Evolutionary conservation across 2,797 vertebrate species (phyloP), one percentile per base, ranked within the genome.

Genomic region (Lepilemur ruficaudatus): DNA sequence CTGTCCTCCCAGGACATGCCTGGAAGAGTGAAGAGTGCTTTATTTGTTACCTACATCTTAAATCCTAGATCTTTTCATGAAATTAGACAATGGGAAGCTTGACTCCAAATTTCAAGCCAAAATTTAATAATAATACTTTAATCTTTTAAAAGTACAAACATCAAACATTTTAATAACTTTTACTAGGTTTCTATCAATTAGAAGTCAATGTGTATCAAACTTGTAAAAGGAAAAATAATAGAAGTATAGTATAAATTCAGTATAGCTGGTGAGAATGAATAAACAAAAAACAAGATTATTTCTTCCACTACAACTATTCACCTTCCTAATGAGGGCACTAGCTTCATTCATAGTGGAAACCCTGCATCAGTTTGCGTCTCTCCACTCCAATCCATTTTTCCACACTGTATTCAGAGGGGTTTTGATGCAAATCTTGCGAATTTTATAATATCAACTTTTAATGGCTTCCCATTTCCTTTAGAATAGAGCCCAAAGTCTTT

Each of bases 121-220:
- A 59, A 80, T 83, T 85, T 25, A 52, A 30, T 28, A 80, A 52
- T 82, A 88, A n/a, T 41, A 72, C 67, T 83, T 88, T 41, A 79
- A 35, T 48, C 35, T 65, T 41, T 76, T 87, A n/a, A 65, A 93
- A 28, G 1, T 25, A 70, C 48, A 61, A 94, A 75, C 3, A 76
- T 35, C 3, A 73, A 80, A n/a, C 13, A 83, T 35, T 79, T 86
- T 5, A 70, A 2, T 73, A 63, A 35, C 25, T 75, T 83, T 88
- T 69, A 65, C 35, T 72, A 55, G 32, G 7, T 73, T 87, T 32
- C 2, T 52, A 30, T 38, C 30, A 86, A 57, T 17, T 96, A 85
- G 14, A 85, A 87, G 89, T 11, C 7, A 65, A 48, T 91, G 15
- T 1, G 0, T 67, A 78, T 61, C 14, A 83, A 63, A 57, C 0